phyloP scores from a whole-genome alignment of 37 sponge, comb jelly and placozoan species.

The Aphrocallistes beatrix region DNA sequence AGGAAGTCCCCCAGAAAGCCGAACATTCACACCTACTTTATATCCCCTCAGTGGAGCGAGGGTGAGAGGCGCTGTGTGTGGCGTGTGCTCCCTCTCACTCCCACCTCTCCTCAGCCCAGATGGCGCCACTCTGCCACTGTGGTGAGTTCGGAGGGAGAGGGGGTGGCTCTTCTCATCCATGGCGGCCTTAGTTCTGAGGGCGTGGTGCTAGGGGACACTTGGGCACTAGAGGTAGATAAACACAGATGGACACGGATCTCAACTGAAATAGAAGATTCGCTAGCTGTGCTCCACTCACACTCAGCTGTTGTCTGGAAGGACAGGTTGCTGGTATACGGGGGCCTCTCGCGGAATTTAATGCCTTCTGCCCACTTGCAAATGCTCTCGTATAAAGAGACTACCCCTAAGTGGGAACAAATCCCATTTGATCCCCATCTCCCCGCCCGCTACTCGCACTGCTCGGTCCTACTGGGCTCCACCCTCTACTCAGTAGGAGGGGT shows the following conservation, averaged over 20 bases:
- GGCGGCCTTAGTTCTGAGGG: slow-evolving; percentile 16
- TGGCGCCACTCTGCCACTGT: slow-evolving; percentile 28
- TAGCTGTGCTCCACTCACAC: slow-evolving; percentile 9
- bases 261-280: not conserved
- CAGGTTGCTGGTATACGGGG: not conserved
- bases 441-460: slow-evolving; percentile 9
- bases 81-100: not conserved
- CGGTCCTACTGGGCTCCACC: not conserved
- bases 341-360: not conserved
- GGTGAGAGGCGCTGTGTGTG: not conserved
- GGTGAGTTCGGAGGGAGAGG: not conserved
- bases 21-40: not conserved
- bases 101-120: not conserved
- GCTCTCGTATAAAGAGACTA: not conserved
- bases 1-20: slow-evolving; percentile 19
- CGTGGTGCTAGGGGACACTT: not conserved
- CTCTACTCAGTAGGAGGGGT: slow-evolving; percentile 6
- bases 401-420: not conserved
- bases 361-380: not conserved
- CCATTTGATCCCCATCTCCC: not conserved
- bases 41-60: not conserved
- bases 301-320: not conserved
- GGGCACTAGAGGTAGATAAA: not conserved
- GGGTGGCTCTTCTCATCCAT: not conserved
- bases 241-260: not conserved